Base-by-base conservation (phyloP, 1,140 invertebrate species). In the Leptinotarsa undecemlineata region DNA sequence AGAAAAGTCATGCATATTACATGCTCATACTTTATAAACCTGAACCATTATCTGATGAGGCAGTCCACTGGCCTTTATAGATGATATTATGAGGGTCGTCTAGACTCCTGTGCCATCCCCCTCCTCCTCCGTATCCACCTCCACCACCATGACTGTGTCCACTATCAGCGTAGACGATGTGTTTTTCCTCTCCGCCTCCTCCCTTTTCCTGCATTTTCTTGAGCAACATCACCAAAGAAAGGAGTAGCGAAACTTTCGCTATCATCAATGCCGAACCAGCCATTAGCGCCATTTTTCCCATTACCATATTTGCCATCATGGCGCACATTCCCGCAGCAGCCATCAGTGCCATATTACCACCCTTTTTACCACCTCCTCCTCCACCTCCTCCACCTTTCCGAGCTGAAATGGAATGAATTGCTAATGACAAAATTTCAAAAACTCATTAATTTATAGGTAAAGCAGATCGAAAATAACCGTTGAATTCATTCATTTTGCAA, bases 181-280 rank as follows among this genome's bases (percentile, higher is more conserved):
- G 85, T 4, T 88, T 88, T 79, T 85, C 85, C 79, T 88, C 87
- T 71, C 88, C 87, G 23, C 84, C 86, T 74, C 88, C 87, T 71
- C 88, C 86, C 71, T 87, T 83, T 3, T 85, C 86, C 4, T 87
- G 86, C 68, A 86, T 85, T 82, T 91, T 91, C 84, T 91, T 91
- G 80, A 91, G 78, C 71, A 89, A 88, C 75, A 90, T 88, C 79
- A 92, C 87, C 3, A 89, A 86, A 3, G 91, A 90, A n/a, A 92
- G 81, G 62, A 92, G 85, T 13, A 92, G 81, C 1, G 91, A 90
- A 57, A 92, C 88, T 82, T 92, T 92, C 1, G 90, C 89, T 23
- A 92, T 88, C 6, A 92, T 84, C 48, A 92, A 84, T 13, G 91
- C 91, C 3, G 90, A 89, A 21, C 91, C 91, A 17, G 91, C 90